Evolutionary conservation across 2,113 vertebrate genomes (phyloP).

Genomic region (Orientallactaga bullata): DNA sequence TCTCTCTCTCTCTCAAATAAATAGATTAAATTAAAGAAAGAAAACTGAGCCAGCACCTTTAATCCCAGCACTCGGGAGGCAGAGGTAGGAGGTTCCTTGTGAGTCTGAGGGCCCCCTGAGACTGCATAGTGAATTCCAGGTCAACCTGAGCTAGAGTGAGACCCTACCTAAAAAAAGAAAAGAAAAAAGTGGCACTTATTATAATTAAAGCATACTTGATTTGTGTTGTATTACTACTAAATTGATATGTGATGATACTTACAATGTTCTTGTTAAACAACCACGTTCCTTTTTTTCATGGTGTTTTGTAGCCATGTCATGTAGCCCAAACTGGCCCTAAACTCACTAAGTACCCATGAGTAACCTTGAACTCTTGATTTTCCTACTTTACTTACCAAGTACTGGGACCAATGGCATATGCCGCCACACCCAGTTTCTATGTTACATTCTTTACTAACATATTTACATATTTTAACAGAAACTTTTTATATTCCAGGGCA

Average conservation of each 20-base stretch:
- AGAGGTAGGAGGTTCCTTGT: no score
- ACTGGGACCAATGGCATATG: neutral
- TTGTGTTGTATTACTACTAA: slow-evolving; percentile 46
- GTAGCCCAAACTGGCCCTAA: neutral
- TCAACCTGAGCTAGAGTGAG: no score
- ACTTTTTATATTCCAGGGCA: slow-evolving; percentile 7
- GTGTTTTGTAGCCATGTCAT: neutral
- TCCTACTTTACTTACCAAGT: neutral
- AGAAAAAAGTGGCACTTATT: neutral
- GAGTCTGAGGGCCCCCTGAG: no score
- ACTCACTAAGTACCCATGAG: neutral
- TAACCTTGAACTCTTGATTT: neutral
- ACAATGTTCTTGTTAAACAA: slow-evolving; percentile 31
- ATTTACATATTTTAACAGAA: slow-evolving; percentile 14
- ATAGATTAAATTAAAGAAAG: no score
- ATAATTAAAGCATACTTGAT: slow-evolving; percentile 8
- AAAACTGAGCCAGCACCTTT: no score
- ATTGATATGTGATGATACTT: neutral
- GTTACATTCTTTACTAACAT: slow-evolving; percentile 43
- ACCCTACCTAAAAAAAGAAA: no score
- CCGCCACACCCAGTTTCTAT: no score
- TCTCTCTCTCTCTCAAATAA: no score
- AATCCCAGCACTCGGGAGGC: no score
- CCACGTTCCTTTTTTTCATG: neutral
- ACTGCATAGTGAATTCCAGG: no score